Conservation (phyloP, 2,797 vertebrate genomes). For the Lepus oiostolus region DNA sequence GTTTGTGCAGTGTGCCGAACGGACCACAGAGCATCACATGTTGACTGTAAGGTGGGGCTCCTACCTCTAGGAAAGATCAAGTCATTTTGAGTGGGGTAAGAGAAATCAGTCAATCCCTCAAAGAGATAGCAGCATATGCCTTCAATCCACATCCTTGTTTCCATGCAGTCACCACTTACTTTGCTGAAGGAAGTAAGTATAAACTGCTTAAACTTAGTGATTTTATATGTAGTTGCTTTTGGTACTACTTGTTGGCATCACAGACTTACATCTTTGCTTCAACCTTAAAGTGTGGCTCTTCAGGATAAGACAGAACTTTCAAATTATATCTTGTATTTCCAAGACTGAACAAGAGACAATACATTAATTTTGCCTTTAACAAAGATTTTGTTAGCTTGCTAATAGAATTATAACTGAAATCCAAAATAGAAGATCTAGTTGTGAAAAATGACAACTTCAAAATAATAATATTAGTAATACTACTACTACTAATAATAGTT, state of each 20-base stretch:
- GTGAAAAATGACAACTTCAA: background rate
- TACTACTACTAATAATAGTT: too few relatives aligned
- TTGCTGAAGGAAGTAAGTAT: slow-evolving; percentile 41
- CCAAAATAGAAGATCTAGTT: background rate
- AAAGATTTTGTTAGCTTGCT: slow-evolving; percentile 15
- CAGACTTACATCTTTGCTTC: background rate
- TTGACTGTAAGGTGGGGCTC: background rate
- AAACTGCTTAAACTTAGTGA: slow-evolving; percentile 19
- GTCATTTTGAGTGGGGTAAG: background rate
- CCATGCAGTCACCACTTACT: background rate
- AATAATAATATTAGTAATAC: background rate
- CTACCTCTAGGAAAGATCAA: background rate
- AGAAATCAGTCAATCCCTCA: background rate
- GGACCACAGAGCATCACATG: background rate
- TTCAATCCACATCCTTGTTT: slow-evolving; percentile 1
- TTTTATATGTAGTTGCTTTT: slow-evolving; percentile 15
- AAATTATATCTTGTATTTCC: background rate
- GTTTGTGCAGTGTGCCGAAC: background rate
- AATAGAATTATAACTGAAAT: slow-evolving; percentile 28
- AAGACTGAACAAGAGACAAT: slow-evolving; percentile 33
- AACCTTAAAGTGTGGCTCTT: background rate
- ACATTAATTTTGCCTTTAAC: slow-evolving; percentile 49
- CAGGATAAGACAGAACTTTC: slow-evolving; percentile 42
- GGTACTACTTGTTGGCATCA: background rate
- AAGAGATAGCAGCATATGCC: background rate